phyloP scores from a whole-genome alignment of 92 coral and sea anemone species.

The Zoanthus solanderi region DNA sequence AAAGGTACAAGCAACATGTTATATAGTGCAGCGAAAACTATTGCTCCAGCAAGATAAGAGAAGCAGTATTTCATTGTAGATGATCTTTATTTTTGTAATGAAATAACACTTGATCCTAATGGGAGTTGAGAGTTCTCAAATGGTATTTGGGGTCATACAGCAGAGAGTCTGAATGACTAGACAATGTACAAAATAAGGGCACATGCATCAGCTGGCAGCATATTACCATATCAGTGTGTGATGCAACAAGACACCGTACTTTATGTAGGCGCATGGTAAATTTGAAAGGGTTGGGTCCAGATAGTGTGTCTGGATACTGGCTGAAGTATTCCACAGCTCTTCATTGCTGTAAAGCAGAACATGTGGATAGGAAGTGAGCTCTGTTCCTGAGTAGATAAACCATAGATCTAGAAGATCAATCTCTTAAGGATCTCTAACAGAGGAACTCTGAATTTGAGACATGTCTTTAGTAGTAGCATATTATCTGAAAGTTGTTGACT shows the following conservation, averaged over 20 bases:
- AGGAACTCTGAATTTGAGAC: too few relatives aligned
- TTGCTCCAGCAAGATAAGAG: too few relatives aligned
- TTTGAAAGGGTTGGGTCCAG: background rate
- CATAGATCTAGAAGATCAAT: background rate
- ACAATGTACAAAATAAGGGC: background rate
- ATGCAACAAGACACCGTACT: background rate
- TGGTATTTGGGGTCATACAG: background rate
- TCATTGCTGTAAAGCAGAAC: background rate
- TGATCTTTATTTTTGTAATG: background rate
- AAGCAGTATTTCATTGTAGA: background rate
- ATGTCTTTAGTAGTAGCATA: too few relatives aligned
- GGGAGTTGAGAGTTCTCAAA: background rate
- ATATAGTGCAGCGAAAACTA: too few relatives aligned
- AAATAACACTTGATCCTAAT: background rate
- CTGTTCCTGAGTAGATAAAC: background rate
- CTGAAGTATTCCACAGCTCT: background rate
- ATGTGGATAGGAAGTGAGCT: background rate
- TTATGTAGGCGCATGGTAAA: background rate
- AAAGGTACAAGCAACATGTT: background rate
- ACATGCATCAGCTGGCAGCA: background rate
- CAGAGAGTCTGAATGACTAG: too few relatives aligned
- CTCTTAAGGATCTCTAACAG: too few relatives aligned
- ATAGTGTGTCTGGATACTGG: background rate
- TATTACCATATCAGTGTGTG: background rate
- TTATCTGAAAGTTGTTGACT: too few relatives aligned